Evolutionary conservation across 2,888 invertebrate genomes (phyloP).

Genomic region (Rhingia campestris): DNA sequence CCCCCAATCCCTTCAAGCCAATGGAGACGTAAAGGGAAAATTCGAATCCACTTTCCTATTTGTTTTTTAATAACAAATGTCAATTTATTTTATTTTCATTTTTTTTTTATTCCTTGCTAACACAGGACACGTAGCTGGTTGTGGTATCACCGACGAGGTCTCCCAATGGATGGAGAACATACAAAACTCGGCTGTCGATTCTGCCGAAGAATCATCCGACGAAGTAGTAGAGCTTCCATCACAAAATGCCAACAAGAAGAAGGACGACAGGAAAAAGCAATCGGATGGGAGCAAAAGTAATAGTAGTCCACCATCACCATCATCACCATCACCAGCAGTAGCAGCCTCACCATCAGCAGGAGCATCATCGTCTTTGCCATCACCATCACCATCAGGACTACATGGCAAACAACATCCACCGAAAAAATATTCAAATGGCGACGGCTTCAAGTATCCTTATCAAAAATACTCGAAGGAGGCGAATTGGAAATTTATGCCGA

Average conservation of each 20-base stretch:
- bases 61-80: conserved; percentile 67
- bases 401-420: conserved; percentile 77
- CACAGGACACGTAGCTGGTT: conserved; percentile 91
- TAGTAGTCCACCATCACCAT: conserved; percentile 36
- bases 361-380: conserved; percentile 14
- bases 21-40: conserved; percentile 2
- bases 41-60: conserved; percentile 60
- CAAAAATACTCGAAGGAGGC: conserved; percentile 92
- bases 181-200: conserved; percentile 89
- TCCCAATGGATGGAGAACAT: conserved; percentile 96
- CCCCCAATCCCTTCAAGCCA: conserved; percentile 20
- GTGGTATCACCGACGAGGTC: conserved; percentile 93
- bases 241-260: conserved; percentile 74
- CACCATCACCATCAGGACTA: conserved; percentile 40
- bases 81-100: conserved; percentile 33
- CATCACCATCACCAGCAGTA: conserved; percentile 45
- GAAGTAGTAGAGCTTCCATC: conserved; percentile 75
- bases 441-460: conserved; percentile 84
- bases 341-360: conserved; percentile 47
- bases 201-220: conserved; percentile 82
- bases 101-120: conserved; percentile 18
- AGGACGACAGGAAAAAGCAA: conserved; percentile 49
- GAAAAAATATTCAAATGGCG: conserved; percentile 80
- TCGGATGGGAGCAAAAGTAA: conserved; percentile 57
- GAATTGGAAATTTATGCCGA: conserved; percentile 83